Evolutionary conservation across 2,113 vertebrate genomes (phyloP).

Genomic region (Prunella fulvescens): DNA sequence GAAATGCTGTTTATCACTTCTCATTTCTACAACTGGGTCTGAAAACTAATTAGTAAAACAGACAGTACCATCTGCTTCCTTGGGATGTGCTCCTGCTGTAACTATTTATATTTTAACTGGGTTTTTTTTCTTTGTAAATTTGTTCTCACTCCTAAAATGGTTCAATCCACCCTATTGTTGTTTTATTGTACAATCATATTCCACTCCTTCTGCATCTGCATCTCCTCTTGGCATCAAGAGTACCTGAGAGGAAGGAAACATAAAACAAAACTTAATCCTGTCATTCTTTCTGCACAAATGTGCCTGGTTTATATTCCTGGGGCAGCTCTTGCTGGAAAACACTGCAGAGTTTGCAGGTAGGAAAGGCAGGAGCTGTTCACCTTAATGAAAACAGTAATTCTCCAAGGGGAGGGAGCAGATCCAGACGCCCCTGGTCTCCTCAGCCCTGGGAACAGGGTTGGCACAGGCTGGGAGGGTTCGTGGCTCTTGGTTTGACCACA

Average conservation of each 20-base stretch:
- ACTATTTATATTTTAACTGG: constrained; percentile 7
- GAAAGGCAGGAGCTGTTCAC: not conserved
- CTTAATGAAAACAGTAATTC: not conserved
- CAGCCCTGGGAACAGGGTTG: not conserved
- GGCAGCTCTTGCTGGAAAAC: not conserved
- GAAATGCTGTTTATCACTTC: constrained; percentile 29
- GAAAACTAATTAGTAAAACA: constrained; percentile 44
- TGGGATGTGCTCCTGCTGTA: not conserved
- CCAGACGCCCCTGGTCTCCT: not conserved
- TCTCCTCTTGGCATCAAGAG: constrained; percentile 7
- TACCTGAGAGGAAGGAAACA: constrained; percentile 29
- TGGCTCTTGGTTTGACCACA: not conserved
- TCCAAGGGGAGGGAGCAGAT: not conserved
- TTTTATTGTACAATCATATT: not conserved
- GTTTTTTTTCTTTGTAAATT: not conserved
- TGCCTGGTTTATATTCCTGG: not conserved
- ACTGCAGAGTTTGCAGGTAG: not conserved
- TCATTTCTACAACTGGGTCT: constrained; percentile 23
- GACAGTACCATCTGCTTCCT: constrained; percentile 43
- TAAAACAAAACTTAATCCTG: constrained; percentile 24
- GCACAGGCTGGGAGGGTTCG: not conserved
- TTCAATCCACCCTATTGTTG: not conserved
- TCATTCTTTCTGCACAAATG: not conserved
- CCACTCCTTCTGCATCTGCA: not conserved
- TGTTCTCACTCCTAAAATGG: not conserved